Conservation (phyloP, 2,113 vertebrate genomes). For the Antechinus flavipes region DNA sequence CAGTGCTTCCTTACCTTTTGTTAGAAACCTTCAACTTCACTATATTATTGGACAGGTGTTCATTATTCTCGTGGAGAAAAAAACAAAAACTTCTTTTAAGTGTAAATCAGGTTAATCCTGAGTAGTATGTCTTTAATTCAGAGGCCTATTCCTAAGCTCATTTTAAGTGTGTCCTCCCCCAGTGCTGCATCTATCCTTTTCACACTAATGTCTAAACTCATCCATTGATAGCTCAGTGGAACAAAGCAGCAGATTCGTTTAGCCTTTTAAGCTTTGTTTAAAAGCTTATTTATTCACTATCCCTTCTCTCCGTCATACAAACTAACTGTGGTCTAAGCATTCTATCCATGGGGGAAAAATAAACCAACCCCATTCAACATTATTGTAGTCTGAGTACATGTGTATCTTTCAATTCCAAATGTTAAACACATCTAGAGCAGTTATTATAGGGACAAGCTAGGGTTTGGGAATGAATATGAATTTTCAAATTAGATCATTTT, state of each 20-base stretch:
- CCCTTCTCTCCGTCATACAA: background rate
- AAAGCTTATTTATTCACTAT: background rate
- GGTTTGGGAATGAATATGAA: background rate
- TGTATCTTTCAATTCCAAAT: background rate
- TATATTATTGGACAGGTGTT: background rate
- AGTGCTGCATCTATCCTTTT: background rate
- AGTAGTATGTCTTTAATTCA: background rate
- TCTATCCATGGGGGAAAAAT: background rate
- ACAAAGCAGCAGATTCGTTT: background rate
- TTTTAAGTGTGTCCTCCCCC: background rate
- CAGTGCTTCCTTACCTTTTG: background rate
- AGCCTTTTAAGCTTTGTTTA: background rate
- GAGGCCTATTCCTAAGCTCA: background rate
- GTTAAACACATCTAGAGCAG: background rate
- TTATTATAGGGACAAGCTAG: background rate
- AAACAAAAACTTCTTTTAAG: background rate
- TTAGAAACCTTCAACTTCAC: background rate
- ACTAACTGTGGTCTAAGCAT: background rate
- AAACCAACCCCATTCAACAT: background rate
- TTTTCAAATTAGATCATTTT: slow-evolving; percentile 25
- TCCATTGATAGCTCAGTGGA: background rate
- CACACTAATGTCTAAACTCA: background rate
- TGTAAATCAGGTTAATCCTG: background rate
- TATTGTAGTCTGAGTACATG: background rate
- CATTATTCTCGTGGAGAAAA: background rate